phyloP scores from a whole-genome alignment of 2,797 vertebrate species.

The Malurus splendens region DNA sequence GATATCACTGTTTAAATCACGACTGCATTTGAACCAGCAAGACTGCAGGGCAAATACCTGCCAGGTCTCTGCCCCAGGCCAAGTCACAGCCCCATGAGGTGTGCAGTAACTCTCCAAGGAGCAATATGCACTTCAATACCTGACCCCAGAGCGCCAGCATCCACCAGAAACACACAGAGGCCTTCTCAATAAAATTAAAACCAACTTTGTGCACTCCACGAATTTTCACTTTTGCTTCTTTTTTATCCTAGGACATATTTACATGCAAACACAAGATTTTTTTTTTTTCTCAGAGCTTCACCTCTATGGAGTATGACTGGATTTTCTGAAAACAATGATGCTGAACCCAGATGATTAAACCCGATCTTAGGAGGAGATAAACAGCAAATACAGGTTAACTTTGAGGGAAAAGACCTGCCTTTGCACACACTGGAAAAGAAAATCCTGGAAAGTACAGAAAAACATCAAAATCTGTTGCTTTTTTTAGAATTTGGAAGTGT shows the following conservation, averaged over 20 bases:
- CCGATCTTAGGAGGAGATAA: neutral
- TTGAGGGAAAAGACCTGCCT: neutral
- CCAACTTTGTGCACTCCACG: neutral
- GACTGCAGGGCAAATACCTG: neutral
- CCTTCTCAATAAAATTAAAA: neutral
- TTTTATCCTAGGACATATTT: neutral
- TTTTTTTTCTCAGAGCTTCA: neutral
- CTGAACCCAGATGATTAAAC: neutral
- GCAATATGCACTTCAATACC: neutral
- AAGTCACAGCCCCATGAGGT: fast-evolving
- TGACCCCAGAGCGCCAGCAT: neutral
- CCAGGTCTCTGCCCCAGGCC: neutral
- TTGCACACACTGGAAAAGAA: neutral
- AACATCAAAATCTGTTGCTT: neutral
- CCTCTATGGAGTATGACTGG: neutral
- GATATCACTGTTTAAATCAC: neutral
- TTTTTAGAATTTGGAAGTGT: neutral
- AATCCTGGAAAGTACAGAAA: neutral
- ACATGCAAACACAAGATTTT: neutral
- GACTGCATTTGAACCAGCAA: neutral
- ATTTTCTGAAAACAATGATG: neutral
- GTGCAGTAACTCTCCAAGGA: neutral
- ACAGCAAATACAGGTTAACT: neutral
- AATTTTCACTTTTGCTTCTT: neutral
- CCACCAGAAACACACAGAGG: neutral